Percentiles rank a stretch among this genome's conserved stretches.
phyloP scores from a whole-genome alignment of 2,888 invertebrate genomes.

The Lasioglossum villosulum region DNA sequence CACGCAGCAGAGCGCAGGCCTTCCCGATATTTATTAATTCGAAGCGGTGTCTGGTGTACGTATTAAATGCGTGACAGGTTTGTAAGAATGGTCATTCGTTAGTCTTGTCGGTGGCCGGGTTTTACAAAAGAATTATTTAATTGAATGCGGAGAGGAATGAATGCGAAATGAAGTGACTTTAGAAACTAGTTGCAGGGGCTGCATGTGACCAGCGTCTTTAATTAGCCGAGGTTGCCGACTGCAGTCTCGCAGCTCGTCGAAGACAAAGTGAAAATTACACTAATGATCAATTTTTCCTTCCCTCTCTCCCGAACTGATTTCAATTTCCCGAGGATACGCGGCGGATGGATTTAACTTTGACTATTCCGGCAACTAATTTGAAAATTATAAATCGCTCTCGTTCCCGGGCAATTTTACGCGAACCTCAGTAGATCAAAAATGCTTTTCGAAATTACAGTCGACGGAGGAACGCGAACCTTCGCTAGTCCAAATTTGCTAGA shows the following conservation, averaged over 20 bases:
- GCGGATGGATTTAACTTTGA: not conserved
- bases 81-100: slow-evolving; percentile 50
- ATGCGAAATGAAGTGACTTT: slow-evolving; percentile 55
- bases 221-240: slow-evolving; percentile 37
- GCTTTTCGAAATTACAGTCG: not conserved
- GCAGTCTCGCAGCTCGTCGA: not conserved
- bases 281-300: slow-evolving; percentile 45
- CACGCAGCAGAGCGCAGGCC: not conserved
- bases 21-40: slow-evolving; percentile 9
- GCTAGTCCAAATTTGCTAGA: slow-evolving; percentile 18
- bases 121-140: slow-evolving; percentile 58
- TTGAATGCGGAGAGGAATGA: slow-evolving; percentile 52
- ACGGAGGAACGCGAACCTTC: slow-evolving; percentile 1
- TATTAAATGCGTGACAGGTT: slow-evolving; percentile 44
- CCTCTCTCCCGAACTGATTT: not conserved
- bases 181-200: slow-evolving; percentile 41
- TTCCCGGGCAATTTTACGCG: not conserved
- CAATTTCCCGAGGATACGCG: not conserved
- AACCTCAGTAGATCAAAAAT: not conserved
- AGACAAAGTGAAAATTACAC: slow-evolving; percentile 54
- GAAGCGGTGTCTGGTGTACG: not conserved
- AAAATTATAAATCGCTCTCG: not conserved
- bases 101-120: slow-evolving; percentile 31
- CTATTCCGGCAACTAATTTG: not conserved
- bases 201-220: slow-evolving; percentile 51